Base-by-base conservation (phyloP, 1,140 invertebrate genomes). In the Nylanderia fulva region DNA sequence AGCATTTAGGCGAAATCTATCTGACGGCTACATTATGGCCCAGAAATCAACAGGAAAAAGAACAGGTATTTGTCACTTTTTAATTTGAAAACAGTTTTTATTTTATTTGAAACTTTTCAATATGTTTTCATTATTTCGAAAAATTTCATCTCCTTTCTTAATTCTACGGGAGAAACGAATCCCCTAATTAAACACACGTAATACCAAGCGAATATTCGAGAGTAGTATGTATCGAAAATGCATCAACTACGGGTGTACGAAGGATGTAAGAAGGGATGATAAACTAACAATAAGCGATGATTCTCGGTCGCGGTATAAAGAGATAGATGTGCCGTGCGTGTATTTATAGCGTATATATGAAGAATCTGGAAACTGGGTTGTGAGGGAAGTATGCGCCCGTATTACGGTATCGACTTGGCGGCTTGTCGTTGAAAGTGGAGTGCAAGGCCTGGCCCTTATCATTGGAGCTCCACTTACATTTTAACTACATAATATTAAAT, bases 41-140 rank as follows among this genome's bases (percentile, higher is more conserved):
- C 3, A 97, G 97, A 91, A 97, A 98, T 72, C 98, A 98, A 93
- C 98, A 98, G 93, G 98, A 99, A 92, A 99, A 98, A 94, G 98
- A 99, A 92, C 97, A 98, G 96, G 98, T 99, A 95, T 8, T 45
- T 2, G 42, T 42, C 5, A n/a, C 15, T 39, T 0, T 24, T 9
- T 0, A n/a, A 39, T 42, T 21, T 0, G 0, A 6, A 5, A 4
- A 15, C 9, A n/a, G n/a, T n/a, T 54, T 45, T 29, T 39, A 8
- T 63, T 69, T 58, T 7, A 18, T 48, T 45, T 45, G 18, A 27
- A 33, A 58, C 21, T 8, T 42, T 56, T 72, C 15, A 29, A 15
- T n/a, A n/a, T 4, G 7, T 29, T 42, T 29, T 15, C 1, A 21
- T 13, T 15, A 18, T 1, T 82, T n/a, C n/a, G n/a, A n/a, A n/a